These are phyloP conservation scores for Subacronicta megacephala DNA, from an alignment of 2,888 invertebrate species.

Conservation along the genomic window DNA sequence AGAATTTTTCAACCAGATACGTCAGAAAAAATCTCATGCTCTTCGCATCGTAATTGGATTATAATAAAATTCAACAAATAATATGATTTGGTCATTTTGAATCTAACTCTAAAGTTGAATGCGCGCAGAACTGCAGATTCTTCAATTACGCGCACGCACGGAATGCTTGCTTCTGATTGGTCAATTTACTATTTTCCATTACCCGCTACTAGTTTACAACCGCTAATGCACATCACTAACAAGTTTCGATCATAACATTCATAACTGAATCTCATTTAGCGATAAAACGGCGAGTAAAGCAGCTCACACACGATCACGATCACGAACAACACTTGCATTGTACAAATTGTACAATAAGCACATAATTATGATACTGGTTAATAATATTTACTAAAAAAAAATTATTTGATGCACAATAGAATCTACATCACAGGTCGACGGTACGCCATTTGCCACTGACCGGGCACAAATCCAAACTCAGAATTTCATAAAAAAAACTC, in stretches of 20 bases:
- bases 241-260: slow-evolving; percentile 56
- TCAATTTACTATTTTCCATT: slow-evolving; percentile 75
- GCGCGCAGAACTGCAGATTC: slow-evolving; percentile 43
- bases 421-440: too few relatives aligned
- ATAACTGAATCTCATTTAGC: slow-evolving; percentile 57
- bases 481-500: too few relatives aligned
- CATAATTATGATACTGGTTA: too few relatives aligned
- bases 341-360: not conserved
- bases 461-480: too few relatives aligned
- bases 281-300: slow-evolving; percentile 42
- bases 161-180: slow-evolving; percentile 70
- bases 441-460: too few relatives aligned
- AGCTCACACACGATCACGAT: slow-evolving; percentile 8
- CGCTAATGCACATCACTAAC: slow-evolving; percentile 62
- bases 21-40: slow-evolving; percentile 32
- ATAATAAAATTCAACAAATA: slow-evolving; percentile 47
- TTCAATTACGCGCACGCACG: slow-evolving; percentile 68
- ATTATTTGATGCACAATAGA: too few relatives aligned
- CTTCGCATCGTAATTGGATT: slow-evolving; percentile 42
- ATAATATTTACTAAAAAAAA: too few relatives aligned
- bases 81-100: slow-evolving; percentile 44
- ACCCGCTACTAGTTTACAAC: slow-evolving; percentile 55
- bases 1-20: slow-evolving; percentile 34
- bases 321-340: not conserved
- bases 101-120: slow-evolving; percentile 41